Evolutionary conservation across 64 coral and sea anemone species (phyloP).

Genomic region (Acropora tenuis): DNA sequence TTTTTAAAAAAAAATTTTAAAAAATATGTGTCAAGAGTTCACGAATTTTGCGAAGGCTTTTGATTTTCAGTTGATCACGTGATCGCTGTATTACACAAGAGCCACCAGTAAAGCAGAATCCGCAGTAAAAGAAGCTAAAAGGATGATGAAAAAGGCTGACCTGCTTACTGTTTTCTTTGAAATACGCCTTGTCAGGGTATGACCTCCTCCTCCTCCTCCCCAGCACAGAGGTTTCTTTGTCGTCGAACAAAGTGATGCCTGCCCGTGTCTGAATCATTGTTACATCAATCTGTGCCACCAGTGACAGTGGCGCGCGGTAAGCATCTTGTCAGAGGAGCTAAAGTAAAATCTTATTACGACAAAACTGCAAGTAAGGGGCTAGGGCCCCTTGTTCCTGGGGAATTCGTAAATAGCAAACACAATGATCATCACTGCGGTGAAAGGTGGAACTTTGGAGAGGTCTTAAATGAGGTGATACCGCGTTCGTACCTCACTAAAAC

Average conservation of each 20-base stretch:
- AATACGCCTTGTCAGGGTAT: slow-evolving; percentile 64
- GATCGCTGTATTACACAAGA: slow-evolving; percentile 11
- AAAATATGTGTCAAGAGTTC: background rate
- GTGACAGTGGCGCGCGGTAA: slow-evolving; percentile 50
- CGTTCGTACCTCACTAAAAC: slow-evolving; percentile 27
- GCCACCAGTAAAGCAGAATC: background rate
- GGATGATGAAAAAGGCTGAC: slow-evolving; percentile 51
- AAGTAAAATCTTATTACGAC: slow-evolving; percentile 65
- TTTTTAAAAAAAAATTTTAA: no score
- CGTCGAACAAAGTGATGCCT: slow-evolving; percentile 42
- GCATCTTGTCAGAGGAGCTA: slow-evolving; percentile 54
- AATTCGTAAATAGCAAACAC: slow-evolving; percentile 31
- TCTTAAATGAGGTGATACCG: slow-evolving; percentile 38
- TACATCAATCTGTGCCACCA: slow-evolving; percentile 55
- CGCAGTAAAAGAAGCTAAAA: slow-evolving; percentile 7
- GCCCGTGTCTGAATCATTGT: slow-evolving; percentile 61
- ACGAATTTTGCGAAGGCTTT: slow-evolving; percentile 34
- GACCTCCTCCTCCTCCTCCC: slow-evolving; percentile 37
- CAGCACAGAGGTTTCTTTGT: slow-evolving; percentile 43
- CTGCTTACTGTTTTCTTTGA: slow-evolving; percentile 43
- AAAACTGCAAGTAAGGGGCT: slow-evolving; percentile 53
- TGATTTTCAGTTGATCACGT: slow-evolving; percentile 14
- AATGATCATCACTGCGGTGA: slow-evolving; percentile 49
- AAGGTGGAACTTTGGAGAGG: slow-evolving; percentile 46
- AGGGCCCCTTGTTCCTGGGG: slow-evolving; percentile 7